These are phyloP conservation scores for Hassar affinis DNA, from an alignment of 2,113 vertebrate genomes.

Conservation along the genomic window DNA sequence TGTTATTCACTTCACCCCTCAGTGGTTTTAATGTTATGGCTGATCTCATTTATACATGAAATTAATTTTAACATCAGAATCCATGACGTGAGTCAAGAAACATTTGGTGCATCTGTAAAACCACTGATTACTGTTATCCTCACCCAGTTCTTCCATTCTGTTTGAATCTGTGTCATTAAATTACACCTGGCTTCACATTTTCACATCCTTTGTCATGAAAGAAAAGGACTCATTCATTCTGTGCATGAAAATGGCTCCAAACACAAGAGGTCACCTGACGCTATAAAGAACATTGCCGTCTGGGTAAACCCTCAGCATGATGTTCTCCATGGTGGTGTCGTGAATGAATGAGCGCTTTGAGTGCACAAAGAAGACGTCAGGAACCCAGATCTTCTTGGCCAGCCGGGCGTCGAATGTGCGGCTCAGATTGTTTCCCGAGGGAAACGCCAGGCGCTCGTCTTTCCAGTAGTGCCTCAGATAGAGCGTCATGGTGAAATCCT, in stretches of 20 bases:
- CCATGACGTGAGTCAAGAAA: background rate
- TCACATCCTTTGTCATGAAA: background rate
- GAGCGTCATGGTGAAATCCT: conserved; percentile 95
- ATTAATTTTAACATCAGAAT: too few species aligned
- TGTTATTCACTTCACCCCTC: too few species aligned
- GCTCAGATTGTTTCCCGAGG: conserved; percentile 83
- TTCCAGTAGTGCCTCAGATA: conserved; percentile 96
- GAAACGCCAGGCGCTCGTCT: conserved; percentile 89
- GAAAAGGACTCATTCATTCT: background rate
- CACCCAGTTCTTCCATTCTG: too few species aligned
- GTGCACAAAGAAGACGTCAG: conserved; percentile 91
- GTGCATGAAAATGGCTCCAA: background rate
- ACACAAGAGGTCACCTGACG: conserved; percentile 80
- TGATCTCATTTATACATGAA: too few species aligned
- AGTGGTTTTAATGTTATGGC: too few species aligned
- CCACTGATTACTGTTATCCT: too few species aligned
- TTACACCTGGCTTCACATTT: background rate
- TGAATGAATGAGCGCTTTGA: conserved; percentile 93
- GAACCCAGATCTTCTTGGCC: conserved; percentile 92
- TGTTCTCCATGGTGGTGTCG: conserved; percentile 87
- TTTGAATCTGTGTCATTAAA: background rate
- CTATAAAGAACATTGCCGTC: conserved; percentile 90
- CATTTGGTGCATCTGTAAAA: too few species aligned
- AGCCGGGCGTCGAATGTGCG: conserved; percentile 88
- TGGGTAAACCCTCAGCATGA: conserved; percentile 85